Conservation (phyloP, 1,140 invertebrate species). For the Bombus waltoni region DNA sequence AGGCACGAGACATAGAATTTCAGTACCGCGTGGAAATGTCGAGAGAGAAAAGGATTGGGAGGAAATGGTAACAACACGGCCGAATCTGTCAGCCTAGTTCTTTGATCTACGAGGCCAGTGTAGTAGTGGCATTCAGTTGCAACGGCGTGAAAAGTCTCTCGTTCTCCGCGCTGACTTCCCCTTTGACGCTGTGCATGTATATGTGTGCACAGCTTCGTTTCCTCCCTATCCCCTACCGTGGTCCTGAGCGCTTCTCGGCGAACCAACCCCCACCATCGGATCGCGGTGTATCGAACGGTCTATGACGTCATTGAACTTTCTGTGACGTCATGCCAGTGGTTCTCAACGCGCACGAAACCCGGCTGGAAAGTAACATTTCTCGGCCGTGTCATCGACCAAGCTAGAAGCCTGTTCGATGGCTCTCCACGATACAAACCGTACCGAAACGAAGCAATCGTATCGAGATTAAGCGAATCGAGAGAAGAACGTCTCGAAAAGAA, state of each 20-base stretch:
- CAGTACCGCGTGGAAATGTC: background rate
- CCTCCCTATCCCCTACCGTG: background rate
- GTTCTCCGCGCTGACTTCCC: slow-evolving; percentile 12
- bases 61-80: background rate
- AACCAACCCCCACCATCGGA: slow-evolving; percentile 63
- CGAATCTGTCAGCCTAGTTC: slow-evolving; percentile 32
- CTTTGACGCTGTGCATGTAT: background rate
- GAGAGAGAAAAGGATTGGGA: background rate
- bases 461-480: background rate
- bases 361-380: background rate
- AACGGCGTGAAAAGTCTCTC: slow-evolving; percentile 56
- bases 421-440: too few relatives aligned
- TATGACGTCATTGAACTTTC: slow-evolving; percentile 78
- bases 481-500: background rate
- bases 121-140: slow-evolving; percentile 23
- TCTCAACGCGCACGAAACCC: slow-evolving; percentile 52
- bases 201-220: background rate
- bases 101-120: slow-evolving; percentile 21
- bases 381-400: slow-evolving; percentile 25
- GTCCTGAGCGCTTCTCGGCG: slow-evolving; percentile 47
- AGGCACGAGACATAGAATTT: background rate
- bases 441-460: background rate
- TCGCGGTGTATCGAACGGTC: slow-evolving; percentile 76
- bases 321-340: slow-evolving; percentile 75
- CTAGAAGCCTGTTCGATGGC: background rate